Conservation (phyloP, 2,797 vertebrate genomes). For the Xenops minutus region DNA sequence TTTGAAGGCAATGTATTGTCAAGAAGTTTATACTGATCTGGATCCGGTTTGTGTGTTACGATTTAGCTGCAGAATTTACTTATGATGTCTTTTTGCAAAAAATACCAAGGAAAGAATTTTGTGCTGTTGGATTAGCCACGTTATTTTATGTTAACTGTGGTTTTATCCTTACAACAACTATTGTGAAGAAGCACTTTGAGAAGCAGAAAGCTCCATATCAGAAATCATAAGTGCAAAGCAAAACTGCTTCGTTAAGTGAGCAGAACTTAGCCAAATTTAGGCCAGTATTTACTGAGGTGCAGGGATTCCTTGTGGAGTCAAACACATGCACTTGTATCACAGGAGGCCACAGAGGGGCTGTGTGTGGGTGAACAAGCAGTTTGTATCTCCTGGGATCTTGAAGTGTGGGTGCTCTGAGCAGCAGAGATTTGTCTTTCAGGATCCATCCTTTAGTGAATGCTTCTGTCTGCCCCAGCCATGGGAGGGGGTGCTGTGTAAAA, state of each 20-base stretch:
- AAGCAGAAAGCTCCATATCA: background rate
- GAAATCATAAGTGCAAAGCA: background rate
- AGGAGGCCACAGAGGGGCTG: background rate
- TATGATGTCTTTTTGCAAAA: background rate
- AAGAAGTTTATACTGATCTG: background rate
- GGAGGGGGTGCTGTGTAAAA: fast-evolving
- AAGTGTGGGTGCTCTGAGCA: background rate
- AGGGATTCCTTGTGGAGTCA: background rate
- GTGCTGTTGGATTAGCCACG: background rate
- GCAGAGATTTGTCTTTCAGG: background rate
- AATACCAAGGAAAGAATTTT: background rate
- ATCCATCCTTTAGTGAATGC: background rate
- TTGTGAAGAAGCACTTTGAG: background rate
- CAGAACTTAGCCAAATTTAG: background rate
- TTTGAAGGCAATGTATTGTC: background rate
- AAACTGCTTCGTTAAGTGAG: background rate
- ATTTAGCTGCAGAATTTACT: background rate
- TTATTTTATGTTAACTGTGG: background rate
- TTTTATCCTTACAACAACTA: background rate
- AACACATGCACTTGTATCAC: background rate
- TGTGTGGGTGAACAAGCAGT: fast-evolving
- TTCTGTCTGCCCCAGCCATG: background rate
- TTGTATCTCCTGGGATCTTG: background rate
- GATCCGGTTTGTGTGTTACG: background rate
- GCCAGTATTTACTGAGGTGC: background rate